These are phyloP conservation scores for Drosophila fuyamai DNA, from an alignment of 1,140 invertebrate genomes.

Conservation along the genomic window DNA sequence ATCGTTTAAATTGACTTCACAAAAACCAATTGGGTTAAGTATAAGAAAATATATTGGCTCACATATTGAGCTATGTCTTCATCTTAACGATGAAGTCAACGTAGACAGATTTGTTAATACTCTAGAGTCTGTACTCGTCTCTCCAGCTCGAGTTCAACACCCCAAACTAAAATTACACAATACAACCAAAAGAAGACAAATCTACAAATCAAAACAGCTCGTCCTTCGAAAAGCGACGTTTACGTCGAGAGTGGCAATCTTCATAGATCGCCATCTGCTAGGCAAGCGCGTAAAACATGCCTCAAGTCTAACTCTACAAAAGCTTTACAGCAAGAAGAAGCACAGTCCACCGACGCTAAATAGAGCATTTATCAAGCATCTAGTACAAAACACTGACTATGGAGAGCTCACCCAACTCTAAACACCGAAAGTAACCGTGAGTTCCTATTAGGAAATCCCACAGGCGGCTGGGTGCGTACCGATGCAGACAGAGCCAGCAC, in stretches of 20 bases:
- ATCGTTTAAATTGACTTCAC: too few relatives aligned
- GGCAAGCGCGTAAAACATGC: constrained; percentile 2
- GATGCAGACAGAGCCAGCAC: neutral
- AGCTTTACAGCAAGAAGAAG: neutral
- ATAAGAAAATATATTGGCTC: too few relatives aligned
- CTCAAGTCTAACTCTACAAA: neutral
- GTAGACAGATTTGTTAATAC: constrained; percentile 2
- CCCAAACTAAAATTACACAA: neutral
- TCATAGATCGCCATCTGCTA: neutral
- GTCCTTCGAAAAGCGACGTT: constrained; percentile 6
- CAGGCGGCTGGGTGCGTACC: neutral
- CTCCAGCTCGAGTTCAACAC: neutral
- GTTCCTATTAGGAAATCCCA: constrained; percentile 2
- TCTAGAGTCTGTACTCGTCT: constrained; percentile 1
- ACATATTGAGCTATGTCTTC: neutral
- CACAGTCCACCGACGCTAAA: neutral
- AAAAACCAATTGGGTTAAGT: too few relatives aligned
- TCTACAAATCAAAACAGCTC: constrained; percentile 1
- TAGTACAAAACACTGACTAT: constrained; percentile 8
- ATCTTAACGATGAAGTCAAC: constrained; percentile 4
- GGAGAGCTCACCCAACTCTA: neutral
- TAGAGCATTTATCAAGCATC: constrained; percentile 7
- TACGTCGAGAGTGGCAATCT: constrained; percentile 5
- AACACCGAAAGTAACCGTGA: neutral
- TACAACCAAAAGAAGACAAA: constrained; percentile 7